Base-by-base conservation (phyloP, 1,140 invertebrate species). In the Portunus trituberculatus region DNA sequence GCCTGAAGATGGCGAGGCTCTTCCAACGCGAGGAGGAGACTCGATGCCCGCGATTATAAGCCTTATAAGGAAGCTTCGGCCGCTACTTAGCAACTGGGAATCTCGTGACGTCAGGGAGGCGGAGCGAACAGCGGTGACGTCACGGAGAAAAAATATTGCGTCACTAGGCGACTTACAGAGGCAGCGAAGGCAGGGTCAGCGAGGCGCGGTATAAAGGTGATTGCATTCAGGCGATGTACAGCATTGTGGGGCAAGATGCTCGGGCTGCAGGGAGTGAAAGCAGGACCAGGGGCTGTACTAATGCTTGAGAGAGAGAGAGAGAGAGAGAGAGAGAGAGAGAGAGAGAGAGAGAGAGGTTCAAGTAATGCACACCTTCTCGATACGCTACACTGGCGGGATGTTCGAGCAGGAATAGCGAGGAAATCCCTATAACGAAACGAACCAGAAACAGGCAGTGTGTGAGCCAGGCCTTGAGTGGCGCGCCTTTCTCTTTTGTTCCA, bases 81-180 rank as follows among this genome's bases (percentile, higher is more conserved):
- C 39, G 92, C 46, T 52, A n/a, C 92, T 83, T 93, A 93, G 92
- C 92, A 93, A 93, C 92, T 28, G n/a, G 92, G 31, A 6, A 87
- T 46, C 4, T 59, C 28, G 48, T 93, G 28, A 87, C 92, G 92
- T 93, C 29, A 93, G 46, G 20, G 20, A 32, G 90, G 39, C 31
- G 84, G 52, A 59, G 32, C 25, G n/a, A 84, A 52, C 92, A 87
- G 46, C 20, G 20, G 92, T 93, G 92, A 93, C 92, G 92, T 93
- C 83, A 93, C 83, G 92, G 31, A n/a, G 32, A 48, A 29, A 52
- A 90, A 90, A 52, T 20, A 20, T 28, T 46, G 88, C 29, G 45
- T 52, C 32, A 29, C 39, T 29, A n/a, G 7, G 7, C 32, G 45
- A 28, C 28, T 29, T 3, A 1, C 39, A 46, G 88, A 28, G 46